A percentile compares a stretch with the other conserved stretches of the same genome.
Evolutionary conservation across 1,140 invertebrate species (phyloP).

Genomic region (Caerostris extrusa): DNA sequence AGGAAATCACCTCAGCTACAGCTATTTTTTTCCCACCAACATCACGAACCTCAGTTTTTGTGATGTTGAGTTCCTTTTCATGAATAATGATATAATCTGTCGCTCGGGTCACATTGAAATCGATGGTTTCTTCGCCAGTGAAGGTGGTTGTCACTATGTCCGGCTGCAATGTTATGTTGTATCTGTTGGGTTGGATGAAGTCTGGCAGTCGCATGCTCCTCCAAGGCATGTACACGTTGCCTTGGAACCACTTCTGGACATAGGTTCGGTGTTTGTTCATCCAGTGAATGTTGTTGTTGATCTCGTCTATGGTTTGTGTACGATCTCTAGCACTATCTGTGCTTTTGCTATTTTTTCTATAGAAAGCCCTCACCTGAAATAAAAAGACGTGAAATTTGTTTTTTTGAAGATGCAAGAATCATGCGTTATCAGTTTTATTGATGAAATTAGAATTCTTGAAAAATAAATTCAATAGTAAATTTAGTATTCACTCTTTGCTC

Average conservation of each 20-base stretch:
- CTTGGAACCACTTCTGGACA: conserved; percentile 31
- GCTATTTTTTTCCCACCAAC: conserved; percentile 47
- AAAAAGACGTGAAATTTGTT: background rate
- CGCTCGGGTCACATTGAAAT: conserved; percentile 82
- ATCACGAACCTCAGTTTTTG: conserved; percentile 71
- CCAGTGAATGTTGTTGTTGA: conserved; percentile 51
- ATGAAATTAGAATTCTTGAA: too few relatives aligned
- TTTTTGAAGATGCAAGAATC: too few relatives aligned
- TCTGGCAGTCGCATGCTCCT: conserved; percentile 84
- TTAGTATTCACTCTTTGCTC: too few relatives aligned
- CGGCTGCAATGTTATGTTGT: conserved; percentile 88
- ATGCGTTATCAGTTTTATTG: too few relatives aligned
- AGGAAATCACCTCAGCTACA: conserved; percentile 82
- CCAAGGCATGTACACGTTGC: conserved; percentile 71
- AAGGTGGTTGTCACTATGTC: conserved; percentile 87
- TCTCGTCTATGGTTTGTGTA: background rate
- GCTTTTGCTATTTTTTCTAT: background rate
- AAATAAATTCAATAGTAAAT: too few relatives aligned
- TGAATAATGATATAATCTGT: conserved; percentile 82
- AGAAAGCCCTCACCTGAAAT: conserved; percentile 41
- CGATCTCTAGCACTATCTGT: background rate
- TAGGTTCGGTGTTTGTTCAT: background rate
- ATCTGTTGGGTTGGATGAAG: conserved; percentile 86
- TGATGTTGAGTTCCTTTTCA: conserved; percentile 81
- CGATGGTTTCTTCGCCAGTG: conserved; percentile 87